Evolutionary conservation across 2,113 vertebrate genomes (phyloP).

Genomic region (Dryoscopus gambensis): DNA sequence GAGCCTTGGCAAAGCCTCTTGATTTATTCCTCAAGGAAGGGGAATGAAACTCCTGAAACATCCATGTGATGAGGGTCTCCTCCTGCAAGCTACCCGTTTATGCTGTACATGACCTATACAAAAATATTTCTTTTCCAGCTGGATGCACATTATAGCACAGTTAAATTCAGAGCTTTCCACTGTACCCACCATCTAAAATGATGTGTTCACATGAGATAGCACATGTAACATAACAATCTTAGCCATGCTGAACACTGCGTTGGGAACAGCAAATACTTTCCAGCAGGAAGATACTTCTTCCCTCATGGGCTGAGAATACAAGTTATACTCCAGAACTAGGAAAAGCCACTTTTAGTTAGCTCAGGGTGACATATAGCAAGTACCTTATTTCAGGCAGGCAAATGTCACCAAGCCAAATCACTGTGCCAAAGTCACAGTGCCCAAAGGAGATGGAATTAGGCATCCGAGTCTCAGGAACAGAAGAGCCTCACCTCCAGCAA

Average conservation of each 20-base stretch:
- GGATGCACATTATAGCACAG: background rate
- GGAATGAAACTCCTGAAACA: background rate
- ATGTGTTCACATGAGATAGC: background rate
- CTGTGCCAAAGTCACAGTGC: background rate
- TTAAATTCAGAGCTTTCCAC: background rate
- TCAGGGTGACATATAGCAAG: background rate
- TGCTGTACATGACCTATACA: background rate
- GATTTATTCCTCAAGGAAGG: background rate
- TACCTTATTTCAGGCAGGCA: background rate
- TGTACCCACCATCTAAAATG: background rate
- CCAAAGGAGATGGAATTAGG: background rate
- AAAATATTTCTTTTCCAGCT: background rate
- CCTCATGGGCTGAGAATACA: background rate
- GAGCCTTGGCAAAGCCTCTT: background rate
- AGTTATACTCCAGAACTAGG: background rate
- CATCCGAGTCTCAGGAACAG: background rate
- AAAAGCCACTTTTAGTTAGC: background rate
- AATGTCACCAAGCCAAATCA: background rate
- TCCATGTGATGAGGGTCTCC: background rate
- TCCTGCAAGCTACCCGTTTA: background rate
- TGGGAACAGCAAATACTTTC: background rate
- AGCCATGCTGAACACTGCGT: background rate
- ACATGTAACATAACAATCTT: background rate
- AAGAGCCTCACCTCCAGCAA: slow-evolving; percentile 83
- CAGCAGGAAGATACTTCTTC: background rate